Percentiles rank a stretch among this genome's conserved stretches.
Evolutionary conservation across 2,888 invertebrate species (phyloP).

Genomic region (Mythimna ferrago): DNA sequence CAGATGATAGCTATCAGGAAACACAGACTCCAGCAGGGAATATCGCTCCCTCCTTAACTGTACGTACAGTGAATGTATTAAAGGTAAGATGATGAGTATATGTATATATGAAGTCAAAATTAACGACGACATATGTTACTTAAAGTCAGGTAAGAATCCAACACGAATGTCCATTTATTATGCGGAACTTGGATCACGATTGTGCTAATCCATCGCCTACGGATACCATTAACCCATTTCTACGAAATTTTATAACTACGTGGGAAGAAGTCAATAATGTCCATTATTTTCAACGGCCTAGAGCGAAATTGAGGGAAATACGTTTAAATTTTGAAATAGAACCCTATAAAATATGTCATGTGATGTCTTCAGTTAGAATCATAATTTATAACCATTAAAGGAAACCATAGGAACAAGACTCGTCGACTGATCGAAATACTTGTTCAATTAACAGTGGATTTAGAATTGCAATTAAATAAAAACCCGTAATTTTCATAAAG

Average conservation of each 20-base stretch:
- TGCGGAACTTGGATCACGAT: slow-evolving; percentile 33
- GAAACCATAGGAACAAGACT: neutral
- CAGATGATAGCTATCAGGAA: too few species aligned
- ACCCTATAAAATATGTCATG: slow-evolving; percentile 6
- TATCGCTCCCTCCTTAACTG: too few species aligned
- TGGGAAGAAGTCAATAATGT: slow-evolving; percentile 18
- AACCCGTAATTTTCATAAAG: neutral
- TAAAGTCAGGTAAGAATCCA: slow-evolving; percentile 11
- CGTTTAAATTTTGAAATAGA: slow-evolving; percentile 17
- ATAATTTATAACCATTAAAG: neutral
- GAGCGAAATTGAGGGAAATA: slow-evolving; percentile 7
- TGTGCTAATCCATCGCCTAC: slow-evolving; percentile 46
- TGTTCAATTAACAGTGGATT: neutral
- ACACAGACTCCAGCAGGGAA: too few species aligned
- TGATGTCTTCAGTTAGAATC: neutral
- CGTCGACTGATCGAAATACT: neutral
- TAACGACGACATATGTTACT: slow-evolving; percentile 1
- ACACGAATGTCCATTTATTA: slow-evolving; percentile 6
- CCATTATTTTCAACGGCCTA: slow-evolving; percentile 29
- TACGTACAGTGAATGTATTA: too few species aligned
- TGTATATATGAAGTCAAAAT: neutral
- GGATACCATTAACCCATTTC: slow-evolving; percentile 47
- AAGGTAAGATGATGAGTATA: neutral
- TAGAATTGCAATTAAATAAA: too few species aligned
- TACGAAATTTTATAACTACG: slow-evolving; percentile 39